These are phyloP conservation scores for Muricea muricata DNA, from an alignment of 92 coral and sea anemone species.

Conservation along the genomic window DNA sequence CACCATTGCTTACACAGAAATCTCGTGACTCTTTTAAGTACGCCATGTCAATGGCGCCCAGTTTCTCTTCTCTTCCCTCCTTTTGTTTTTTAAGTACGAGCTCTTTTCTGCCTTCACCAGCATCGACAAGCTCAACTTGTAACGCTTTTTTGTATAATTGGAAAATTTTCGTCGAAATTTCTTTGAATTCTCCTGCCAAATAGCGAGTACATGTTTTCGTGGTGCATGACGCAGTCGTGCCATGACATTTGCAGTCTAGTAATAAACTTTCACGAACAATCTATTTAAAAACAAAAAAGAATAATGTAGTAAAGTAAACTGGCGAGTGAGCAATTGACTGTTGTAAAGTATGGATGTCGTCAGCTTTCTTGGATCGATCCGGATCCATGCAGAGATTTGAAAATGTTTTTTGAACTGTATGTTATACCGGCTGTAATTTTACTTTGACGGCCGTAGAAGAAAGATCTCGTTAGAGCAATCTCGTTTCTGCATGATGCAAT, in stretches of 20 bases:
- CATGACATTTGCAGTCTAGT: slow-evolving; percentile 83
- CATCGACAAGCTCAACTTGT: not conserved
- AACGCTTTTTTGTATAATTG: slow-evolving; percentile 9
- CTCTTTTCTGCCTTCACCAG: not conserved
- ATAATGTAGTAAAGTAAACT: not conserved
- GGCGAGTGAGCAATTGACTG: too few species aligned
- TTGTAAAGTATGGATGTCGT: too few species aligned
- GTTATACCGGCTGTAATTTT: too few species aligned
- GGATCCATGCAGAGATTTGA: too few species aligned
- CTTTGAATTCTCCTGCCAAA: slow-evolving; percentile 35
- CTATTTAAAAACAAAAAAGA: slow-evolving; percentile 42
- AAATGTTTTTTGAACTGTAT: too few species aligned
- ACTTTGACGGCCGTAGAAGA: too few species aligned
- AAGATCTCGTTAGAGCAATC: too few species aligned
- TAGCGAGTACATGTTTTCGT: slow-evolving; percentile 80
- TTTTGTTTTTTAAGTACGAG: not conserved
- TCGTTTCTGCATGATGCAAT: too few species aligned
- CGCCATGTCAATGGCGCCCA: not conserved
- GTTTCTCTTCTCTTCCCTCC: not conserved
- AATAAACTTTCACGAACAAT: slow-evolving; percentile 84
- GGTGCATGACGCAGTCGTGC: slow-evolving; percentile 77
- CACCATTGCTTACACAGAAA: not conserved
- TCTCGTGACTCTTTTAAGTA: not conserved
- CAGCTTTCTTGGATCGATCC: too few species aligned
- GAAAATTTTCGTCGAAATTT: not conserved